phyloP scores from a whole-genome alignment of 2,113 vertebrate species.

The Nicator chloris region DNA sequence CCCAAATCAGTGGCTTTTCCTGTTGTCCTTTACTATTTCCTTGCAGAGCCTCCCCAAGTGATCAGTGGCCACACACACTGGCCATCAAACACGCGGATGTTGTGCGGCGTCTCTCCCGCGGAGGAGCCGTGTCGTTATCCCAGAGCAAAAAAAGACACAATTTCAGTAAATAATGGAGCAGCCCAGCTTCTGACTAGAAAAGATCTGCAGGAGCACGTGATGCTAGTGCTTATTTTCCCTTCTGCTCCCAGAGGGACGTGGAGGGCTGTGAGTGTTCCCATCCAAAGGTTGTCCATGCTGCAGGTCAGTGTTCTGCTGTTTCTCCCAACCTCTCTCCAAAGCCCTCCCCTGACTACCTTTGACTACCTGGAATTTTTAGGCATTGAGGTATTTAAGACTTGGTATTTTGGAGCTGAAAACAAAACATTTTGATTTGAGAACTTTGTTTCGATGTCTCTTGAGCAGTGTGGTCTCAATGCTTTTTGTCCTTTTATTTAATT shows the following conservation, averaged over 20 bases:
- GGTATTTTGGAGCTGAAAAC: background rate
- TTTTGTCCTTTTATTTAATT: background rate
- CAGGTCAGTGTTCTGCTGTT: fast-evolving
- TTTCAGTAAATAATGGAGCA: background rate
- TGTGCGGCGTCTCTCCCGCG: fast-evolving
- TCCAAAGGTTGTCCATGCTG: background rate
- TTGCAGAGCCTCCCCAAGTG: background rate
- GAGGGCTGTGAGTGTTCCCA: background rate
- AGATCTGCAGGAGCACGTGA: background rate
- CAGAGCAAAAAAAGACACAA: background rate
- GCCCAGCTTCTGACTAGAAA: background rate
- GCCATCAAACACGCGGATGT: fast-evolving
- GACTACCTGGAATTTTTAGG: background rate
- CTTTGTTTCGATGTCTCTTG: background rate
- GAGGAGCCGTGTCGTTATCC: background rate
- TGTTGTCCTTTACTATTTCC: background rate
- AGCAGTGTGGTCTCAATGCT: fast-evolving
- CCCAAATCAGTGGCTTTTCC: background rate
- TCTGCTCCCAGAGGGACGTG: background rate
- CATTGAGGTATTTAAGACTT: background rate
- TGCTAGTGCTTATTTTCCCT: background rate
- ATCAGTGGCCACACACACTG: fast-evolving
- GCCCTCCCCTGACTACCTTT: background rate
- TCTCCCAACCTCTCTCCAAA: background rate
- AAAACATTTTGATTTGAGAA: background rate